Percentiles rank a stretch among this genome's conserved stretches.
Conservation (phyloP, 2,113 vertebrate species). For the Erythrolamprus reginae region DNA sequence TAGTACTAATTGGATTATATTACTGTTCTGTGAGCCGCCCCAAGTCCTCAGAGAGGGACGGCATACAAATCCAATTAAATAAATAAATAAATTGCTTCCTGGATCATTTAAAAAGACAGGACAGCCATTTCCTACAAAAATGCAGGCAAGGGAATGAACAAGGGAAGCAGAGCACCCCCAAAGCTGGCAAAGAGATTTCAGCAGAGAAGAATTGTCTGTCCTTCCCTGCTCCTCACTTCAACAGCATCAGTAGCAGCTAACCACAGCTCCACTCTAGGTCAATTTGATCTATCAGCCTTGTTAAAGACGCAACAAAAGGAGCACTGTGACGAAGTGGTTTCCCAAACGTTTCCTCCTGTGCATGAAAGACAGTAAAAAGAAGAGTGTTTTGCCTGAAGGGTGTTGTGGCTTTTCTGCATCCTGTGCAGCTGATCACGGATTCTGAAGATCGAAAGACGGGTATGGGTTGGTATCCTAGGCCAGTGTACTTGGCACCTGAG, state of each 20-base stretch:
- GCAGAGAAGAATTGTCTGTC: neutral
- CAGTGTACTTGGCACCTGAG: too few species aligned
- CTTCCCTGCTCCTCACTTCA: neutral
- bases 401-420: too few species aligned
- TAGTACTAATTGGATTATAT: too few species aligned
- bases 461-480: too few species aligned
- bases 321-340: neutral
- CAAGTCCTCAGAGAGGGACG: too few species aligned
- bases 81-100: neutral
- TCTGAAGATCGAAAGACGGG: too few species aligned
- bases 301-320: neutral
- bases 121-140: neutral
- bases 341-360: neutral
- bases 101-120: neutral
- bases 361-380: neutral
- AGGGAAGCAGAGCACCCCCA: neutral
- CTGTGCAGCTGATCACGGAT: too few species aligned
- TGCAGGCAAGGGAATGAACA: neutral
- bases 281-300: neutral
- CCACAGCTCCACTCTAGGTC: neutral
- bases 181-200: neutral
- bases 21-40: too few species aligned
- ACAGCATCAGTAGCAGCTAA: neutral
- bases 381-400: neutral
- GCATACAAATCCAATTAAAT: too few species aligned